Evolutionary conservation across 2,113 vertebrate genomes (phyloP).

Genomic region (Stictonetta naevosa): DNA sequence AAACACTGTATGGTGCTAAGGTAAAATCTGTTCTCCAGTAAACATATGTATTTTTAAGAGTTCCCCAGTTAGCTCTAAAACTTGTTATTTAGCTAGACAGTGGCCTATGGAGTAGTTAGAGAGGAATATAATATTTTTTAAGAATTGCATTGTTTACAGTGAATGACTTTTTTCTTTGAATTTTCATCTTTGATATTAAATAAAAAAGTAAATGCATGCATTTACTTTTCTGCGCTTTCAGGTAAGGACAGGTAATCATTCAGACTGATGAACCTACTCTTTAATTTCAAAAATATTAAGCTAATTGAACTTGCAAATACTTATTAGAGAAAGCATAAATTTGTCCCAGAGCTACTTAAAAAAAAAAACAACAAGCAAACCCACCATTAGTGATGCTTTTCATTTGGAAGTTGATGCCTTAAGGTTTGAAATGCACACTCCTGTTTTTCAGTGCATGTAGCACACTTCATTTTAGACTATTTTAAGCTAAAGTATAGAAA

Average conservation of each 20-base stretch:
- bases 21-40: not conserved
- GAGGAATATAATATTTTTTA: not conserved
- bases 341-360: not conserved
- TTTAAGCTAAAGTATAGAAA: not conserved
- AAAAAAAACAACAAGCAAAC: not conserved
- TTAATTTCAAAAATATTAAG: not conserved
- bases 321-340: not conserved
- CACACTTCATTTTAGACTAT: not conserved
- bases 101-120: not conserved
- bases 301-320: not conserved
- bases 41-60: not conserved
- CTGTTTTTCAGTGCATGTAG: not conserved
- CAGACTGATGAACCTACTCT: not conserved
- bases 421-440: not conserved
- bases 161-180: not conserved
- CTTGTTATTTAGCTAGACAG: not conserved
- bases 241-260: not conserved
- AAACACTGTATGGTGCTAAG: not conserved
- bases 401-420: not conserved
- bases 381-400: not conserved
- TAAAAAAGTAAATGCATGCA: not conserved
- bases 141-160: not conserved
- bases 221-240: not conserved
- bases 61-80: not conserved
- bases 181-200: not conserved